Evolutionary conservation across 2,797 vertebrate genomes (phyloP).

Genomic region (Pogoniulus pusillus): DNA sequence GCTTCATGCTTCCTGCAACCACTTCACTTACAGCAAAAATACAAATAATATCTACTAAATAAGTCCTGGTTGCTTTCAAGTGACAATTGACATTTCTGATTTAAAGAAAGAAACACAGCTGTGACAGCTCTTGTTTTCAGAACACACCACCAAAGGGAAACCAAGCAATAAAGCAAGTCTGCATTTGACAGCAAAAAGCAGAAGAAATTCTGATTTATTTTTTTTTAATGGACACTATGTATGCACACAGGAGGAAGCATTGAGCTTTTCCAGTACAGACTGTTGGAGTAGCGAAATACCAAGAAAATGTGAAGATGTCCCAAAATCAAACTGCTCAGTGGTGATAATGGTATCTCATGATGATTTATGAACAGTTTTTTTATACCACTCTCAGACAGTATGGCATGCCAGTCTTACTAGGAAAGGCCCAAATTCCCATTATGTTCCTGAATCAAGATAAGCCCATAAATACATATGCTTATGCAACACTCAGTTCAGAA

Average conservation of each 20-base stretch:
- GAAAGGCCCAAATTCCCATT: neutral
- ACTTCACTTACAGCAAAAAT: constrained; percentile 31
- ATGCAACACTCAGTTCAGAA: neutral
- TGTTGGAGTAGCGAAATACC: neutral
- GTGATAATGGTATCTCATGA: neutral
- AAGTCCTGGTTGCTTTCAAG: constrained; percentile 38
- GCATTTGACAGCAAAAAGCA: constrained; percentile 22
- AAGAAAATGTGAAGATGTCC: neutral
- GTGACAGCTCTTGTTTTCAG: constrained; percentile 56
- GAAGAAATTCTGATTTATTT: constrained; percentile 24
- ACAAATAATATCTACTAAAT: constrained; percentile 43
- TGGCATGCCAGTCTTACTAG: neutral
- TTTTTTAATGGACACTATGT: constrained; percentile 12
- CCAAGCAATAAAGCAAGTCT: constrained; percentile 5
- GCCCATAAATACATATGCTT: neutral
- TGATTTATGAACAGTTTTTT: neutral
- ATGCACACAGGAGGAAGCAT: neutral
- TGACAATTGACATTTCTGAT: constrained; percentile 50
- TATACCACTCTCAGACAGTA: neutral
- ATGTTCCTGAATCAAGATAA: neutral
- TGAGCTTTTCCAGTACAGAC: neutral
- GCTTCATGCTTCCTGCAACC: constrained; percentile 24
- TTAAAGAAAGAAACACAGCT: constrained; percentile 53
- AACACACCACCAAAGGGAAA: constrained; percentile 48
- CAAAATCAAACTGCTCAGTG: neutral